These are phyloP conservation scores for Heteractis magnifica DNA, from an alignment of 92 coral and sea anemone species.

Conservation along the genomic window DNA sequence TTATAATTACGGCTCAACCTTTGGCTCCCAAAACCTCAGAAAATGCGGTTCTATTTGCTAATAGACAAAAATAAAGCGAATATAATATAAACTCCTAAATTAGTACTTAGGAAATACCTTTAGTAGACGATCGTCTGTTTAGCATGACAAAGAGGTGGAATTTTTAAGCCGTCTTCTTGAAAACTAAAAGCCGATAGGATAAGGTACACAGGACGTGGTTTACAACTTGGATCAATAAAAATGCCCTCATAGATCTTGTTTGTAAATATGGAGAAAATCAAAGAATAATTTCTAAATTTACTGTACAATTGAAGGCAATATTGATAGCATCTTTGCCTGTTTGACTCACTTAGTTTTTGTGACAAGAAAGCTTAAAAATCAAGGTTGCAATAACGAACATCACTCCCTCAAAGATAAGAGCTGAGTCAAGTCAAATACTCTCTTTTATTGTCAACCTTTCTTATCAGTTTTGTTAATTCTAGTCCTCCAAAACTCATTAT, in stretches of 20 bases:
- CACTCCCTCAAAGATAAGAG: slow-evolving; percentile 19
- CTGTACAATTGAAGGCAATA: slow-evolving; percentile 6
- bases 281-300: slow-evolving; percentile 2
- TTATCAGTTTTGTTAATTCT: slow-evolving; percentile 34
- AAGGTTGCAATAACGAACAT: slow-evolving; percentile 11
- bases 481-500: slow-evolving; percentile 12
- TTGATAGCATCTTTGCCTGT: slow-evolving; percentile 20
- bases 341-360: slow-evolving; percentile 14
- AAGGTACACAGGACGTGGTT: neutral
- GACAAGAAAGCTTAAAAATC: slow-evolving; percentile 18
- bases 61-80: slow-evolving; percentile 11
- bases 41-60: slow-evolving; percentile 16
- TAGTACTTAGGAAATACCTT: slow-evolving; percentile 21
- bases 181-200: slow-evolving; percentile 29
- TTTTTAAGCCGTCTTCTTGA: neutral
- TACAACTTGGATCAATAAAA: slow-evolving; percentile 8
- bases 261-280: slow-evolving; percentile 12
- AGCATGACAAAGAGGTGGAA: slow-evolving; percentile 8
- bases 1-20: slow-evolving; percentile 19
- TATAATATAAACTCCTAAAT: neutral
- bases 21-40: slow-evolving; percentile 24
- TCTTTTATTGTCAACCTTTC: slow-evolving; percentile 17
- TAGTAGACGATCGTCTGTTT: slow-evolving; percentile 10
- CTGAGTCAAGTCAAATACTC: slow-evolving; percentile 21
- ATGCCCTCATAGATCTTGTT: neutral